Evolutionary conservation across 2,797 vertebrate genomes (phyloP).

Genomic region (Danio tinwini): DNA sequence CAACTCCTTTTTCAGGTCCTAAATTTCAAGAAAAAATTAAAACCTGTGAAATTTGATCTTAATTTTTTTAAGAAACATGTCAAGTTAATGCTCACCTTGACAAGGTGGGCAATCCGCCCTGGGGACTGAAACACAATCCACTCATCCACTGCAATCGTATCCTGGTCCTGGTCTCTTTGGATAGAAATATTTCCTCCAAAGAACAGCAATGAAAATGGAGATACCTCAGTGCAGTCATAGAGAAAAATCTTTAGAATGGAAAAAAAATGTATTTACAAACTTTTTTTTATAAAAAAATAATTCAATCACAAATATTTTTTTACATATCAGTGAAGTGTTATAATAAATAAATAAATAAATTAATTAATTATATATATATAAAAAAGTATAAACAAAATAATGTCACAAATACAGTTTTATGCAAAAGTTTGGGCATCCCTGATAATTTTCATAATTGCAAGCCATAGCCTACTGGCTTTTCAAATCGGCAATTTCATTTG

Average conservation of each 20-base stretch:
- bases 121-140: constrained; percentile 98
- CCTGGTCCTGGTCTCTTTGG: constrained; percentile 92
- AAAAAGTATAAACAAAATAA: too few relatives aligned
- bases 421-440: too few relatives aligned
- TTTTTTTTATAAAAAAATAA: too few relatives aligned
- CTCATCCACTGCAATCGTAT: constrained; percentile 94
- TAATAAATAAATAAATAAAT: too few relatives aligned
- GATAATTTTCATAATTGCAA: too few relatives aligned
- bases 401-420: too few relatives aligned
- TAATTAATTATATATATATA: too few relatives aligned
- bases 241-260: constrained; percentile 86
- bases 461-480: too few relatives aligned
- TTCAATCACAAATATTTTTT: too few relatives aligned
- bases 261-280: too few relatives aligned
- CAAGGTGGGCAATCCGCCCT: constrained; percentile 91
- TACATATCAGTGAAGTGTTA: too few relatives aligned
- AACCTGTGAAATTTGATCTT: not conserved
- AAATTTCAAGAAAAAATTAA: not conserved
- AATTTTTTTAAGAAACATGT: not conserved
- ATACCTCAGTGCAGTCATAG: constrained; percentile 97
- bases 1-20: constrained; percentile 91
- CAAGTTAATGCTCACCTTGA: constrained; percentile 81
- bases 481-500: too few relatives aligned
- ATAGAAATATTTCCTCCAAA: constrained; percentile 97
- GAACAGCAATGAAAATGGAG: constrained; percentile 95